Percentiles rank a stretch among this genome's conserved stretches.
These are phyloP conservation scores for Euthynnus affinis DNA, from an alignment of 2,797 vertebrate genomes.

Conservation along the genomic window DNA sequence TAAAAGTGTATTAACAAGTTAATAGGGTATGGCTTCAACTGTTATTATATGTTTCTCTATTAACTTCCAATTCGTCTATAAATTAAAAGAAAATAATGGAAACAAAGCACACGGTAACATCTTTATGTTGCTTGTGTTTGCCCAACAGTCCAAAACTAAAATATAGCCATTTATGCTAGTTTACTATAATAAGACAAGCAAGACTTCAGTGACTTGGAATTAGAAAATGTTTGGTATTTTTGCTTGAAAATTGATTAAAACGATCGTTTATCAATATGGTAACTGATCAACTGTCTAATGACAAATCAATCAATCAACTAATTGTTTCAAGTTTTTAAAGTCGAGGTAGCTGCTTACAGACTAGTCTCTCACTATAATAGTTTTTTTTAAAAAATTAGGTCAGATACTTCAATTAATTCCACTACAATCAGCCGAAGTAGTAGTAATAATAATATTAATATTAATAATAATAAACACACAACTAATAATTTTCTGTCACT, in stretches of 20 bases:
- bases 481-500: background rate
- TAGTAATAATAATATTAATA: background rate
- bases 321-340: background rate
- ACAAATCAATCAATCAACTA: too few species aligned
- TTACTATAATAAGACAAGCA: too few species aligned
- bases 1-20: too few species aligned
- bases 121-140: background rate
- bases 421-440: background rate
- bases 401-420: background rate
- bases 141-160: background rate
- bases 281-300: too few species aligned
- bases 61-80: background rate
- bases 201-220: too few species aligned
- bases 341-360: background rate
- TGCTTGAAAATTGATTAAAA: too few species aligned
- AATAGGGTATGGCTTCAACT: too few species aligned
- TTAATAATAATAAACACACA: background rate
- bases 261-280: too few species aligned
- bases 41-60: background rate
- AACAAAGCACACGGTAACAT: fast-evolving
- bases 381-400: background rate
- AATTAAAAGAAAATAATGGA: background rate
- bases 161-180: too few species aligned
- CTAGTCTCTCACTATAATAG: background rate
- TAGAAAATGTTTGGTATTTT: too few species aligned